phyloP scores from a whole-genome alignment of 2,113 vertebrate genomes.

The Clarias macrocephalus region DNA sequence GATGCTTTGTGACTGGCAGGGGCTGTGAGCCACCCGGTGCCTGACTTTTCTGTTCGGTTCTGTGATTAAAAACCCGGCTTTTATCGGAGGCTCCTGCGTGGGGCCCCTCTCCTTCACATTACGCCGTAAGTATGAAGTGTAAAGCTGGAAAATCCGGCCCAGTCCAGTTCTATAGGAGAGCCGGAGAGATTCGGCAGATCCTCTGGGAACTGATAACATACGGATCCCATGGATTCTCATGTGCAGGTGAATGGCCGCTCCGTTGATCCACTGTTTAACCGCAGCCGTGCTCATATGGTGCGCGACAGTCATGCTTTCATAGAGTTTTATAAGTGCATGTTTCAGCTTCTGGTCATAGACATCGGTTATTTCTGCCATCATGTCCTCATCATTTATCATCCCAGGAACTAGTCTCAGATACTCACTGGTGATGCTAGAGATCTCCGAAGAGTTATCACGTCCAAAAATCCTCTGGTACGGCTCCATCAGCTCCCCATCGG shows the following conservation, averaged over 20 bases:
- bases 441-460: slow-evolving; percentile 61
- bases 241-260: slow-evolving; percentile 73
- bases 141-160: slow-evolving; percentile 59
- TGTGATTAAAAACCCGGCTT: slow-evolving; percentile 61
- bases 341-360: slow-evolving; percentile 68
- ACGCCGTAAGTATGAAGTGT: slow-evolving; percentile 60
- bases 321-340: slow-evolving; percentile 69
- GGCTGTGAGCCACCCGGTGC: slow-evolving; percentile 67
- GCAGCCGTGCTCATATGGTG: slow-evolving; percentile 64
- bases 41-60: slow-evolving; percentile 67
- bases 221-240: slow-evolving; percentile 73
- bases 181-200: slow-evolving; percentile 67
- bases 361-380: slow-evolving; percentile 69
- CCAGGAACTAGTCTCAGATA: slow-evolving; percentile 65
- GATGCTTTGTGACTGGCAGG: slow-evolving; percentile 69
- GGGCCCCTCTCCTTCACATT: slow-evolving; percentile 61
- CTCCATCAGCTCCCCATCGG: background rate
- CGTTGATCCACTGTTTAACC: slow-evolving; percentile 72
- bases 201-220: slow-evolving; percentile 63
- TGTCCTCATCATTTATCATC: slow-evolving; percentile 55
- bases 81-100: slow-evolving; percentile 24
- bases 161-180: slow-evolving; percentile 64
- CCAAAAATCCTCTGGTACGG: slow-evolving; percentile 62
- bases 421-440: slow-evolving; percentile 62
- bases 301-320: slow-evolving; percentile 67